Evolutionary conservation across 2,888 invertebrate genomes (phyloP).

Genomic region (Lycophotia porphyrea): DNA sequence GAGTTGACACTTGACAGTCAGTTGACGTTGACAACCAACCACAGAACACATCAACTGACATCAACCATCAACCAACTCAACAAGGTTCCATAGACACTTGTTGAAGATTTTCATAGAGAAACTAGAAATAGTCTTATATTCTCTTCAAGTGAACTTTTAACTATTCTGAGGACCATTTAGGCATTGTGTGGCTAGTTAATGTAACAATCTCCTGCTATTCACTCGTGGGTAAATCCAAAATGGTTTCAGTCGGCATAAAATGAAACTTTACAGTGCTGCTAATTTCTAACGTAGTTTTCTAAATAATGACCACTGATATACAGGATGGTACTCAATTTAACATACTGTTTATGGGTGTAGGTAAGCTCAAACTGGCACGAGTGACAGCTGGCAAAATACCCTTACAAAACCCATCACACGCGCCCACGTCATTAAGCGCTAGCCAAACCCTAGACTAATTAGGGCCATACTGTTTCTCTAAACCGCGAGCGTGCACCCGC

Average conservation of each 20-base stretch:
- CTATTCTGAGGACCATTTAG: not conserved
- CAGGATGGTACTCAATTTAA: not conserved
- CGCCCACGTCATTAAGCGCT: not conserved
- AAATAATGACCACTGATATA: not conserved
- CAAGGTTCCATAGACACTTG: slow-evolving; percentile 38
- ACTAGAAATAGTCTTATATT: not conserved
- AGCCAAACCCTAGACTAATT: not conserved
- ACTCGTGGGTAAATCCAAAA: not conserved
- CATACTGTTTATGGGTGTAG: not conserved
- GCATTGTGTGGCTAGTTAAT: not conserved
- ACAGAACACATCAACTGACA: not conserved
- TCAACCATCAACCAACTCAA: not conserved
- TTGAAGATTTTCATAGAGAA: not conserved
- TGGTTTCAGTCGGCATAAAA: not conserved
- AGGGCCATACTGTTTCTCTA: not conserved
- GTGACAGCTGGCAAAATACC: not conserved
- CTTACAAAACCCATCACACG: not conserved
- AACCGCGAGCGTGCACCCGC: not conserved
- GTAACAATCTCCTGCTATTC: not conserved
- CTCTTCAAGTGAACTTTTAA: not conserved
- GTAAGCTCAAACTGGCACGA: not conserved
- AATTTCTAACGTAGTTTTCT: too few relatives aligned
- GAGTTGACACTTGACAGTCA: slow-evolving; percentile 20
- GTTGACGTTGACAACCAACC: slow-evolving; percentile 25
- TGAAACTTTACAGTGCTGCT: not conserved